phyloP scores from a whole-genome alignment of 1,140 invertebrate species.

The Antheraea mylitta region DNA sequence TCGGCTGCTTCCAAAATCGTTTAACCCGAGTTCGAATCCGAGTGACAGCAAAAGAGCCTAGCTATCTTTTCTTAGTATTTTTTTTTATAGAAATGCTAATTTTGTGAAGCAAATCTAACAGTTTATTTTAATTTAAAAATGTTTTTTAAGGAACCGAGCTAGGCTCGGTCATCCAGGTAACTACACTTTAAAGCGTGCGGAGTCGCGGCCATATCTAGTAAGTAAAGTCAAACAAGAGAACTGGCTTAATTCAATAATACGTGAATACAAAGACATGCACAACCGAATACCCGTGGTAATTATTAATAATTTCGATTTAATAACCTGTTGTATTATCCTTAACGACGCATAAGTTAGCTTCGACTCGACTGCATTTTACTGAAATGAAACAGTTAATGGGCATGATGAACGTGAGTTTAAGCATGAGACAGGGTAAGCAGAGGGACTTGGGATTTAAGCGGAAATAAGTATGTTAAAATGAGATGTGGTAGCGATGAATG shows the following conservation, averaged over 20 bases:
- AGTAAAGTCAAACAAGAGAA: background rate
- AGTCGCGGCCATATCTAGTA: no score
- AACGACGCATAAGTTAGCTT: slow-evolving; percentile 59
- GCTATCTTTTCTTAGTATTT: no score
- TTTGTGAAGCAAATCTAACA: no score
- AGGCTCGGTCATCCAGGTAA: no score
- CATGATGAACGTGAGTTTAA: slow-evolving; percentile 35
- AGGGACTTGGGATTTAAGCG: slow-evolving; percentile 23
- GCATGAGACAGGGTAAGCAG: slow-evolving; percentile 34
- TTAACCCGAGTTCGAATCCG: no score
- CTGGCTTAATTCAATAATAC: background rate
- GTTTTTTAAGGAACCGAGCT: no score
- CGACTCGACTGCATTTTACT: slow-evolving; percentile 55
- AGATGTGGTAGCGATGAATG: background rate
- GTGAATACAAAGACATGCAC: slow-evolving; percentile 28
- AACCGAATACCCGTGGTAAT: slow-evolving; percentile 32
- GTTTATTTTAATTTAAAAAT: no score
- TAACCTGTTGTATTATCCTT: slow-evolving; percentile 58
- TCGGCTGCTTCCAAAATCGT: no score
- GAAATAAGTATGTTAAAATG: slow-evolving; percentile 18
- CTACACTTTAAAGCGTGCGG: no score
- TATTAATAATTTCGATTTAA: slow-evolving; percentile 26
- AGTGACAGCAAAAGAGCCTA: no score
- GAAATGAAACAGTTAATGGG: slow-evolving; percentile 50
- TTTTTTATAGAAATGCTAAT: no score